These are phyloP conservation scores for Tauraco hartlaubi DNA, from an alignment of 2,797 vertebrate genomes.

Conservation along the genomic window DNA sequence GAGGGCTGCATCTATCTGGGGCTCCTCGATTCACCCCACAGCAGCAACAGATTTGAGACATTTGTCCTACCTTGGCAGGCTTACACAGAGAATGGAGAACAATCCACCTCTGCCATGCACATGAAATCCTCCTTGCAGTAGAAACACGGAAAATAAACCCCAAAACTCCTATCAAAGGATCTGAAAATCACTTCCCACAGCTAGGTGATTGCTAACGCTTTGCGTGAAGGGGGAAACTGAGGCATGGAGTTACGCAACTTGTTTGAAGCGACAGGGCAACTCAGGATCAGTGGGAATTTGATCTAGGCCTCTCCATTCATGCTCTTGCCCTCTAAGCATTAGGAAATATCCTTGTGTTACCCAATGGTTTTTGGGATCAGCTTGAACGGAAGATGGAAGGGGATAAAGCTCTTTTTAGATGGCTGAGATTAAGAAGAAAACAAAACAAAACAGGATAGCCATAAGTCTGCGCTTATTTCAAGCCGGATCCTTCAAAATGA, in stretches of 20 bases:
- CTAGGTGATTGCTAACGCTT: not conserved
- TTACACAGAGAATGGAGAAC: not conserved
- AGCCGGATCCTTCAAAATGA: not conserved
- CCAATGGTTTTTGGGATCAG: not conserved
- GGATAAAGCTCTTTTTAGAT: not conserved
- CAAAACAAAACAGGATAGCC: not conserved
- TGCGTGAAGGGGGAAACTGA: not conserved
- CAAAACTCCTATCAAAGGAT: accelerated
- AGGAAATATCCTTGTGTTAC: not conserved
- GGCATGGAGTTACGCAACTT: not conserved
- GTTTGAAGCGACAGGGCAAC: not conserved
- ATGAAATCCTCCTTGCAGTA: not conserved
- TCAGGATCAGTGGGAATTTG: not conserved
- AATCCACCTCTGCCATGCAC: not conserved
- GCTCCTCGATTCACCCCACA: not conserved
- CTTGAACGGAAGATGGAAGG: not conserved
- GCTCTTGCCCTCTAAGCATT: not conserved
- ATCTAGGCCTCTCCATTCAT: not conserved
- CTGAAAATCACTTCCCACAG: not conserved
- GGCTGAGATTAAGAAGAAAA: not conserved
- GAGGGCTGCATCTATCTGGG: not conserved
- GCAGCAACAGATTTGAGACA: not conserved
- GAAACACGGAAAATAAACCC: not conserved
- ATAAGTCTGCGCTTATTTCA: not conserved
- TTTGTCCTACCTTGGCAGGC: not conserved